phyloP scores from a whole-genome alignment of 2,113 vertebrate species.

The Solea senegalensis region DNA sequence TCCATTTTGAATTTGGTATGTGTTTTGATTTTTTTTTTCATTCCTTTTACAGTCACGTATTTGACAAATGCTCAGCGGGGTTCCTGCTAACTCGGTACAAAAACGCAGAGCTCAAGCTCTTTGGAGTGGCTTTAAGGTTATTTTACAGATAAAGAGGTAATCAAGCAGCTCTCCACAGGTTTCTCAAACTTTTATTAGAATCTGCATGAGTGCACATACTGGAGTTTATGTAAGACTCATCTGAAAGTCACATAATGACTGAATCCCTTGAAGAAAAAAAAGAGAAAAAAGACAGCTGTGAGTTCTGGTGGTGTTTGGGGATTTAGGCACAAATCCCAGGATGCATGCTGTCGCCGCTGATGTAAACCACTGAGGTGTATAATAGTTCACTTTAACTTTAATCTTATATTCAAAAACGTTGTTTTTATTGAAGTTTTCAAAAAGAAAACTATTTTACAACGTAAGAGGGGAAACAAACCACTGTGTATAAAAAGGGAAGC shows the following conservation, averaged over 20 bases:
- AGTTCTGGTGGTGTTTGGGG: slow-evolving; percentile 37
- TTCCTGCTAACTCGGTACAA: slow-evolving; percentile 1
- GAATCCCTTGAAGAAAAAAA: slow-evolving; percentile 45
- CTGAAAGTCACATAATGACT: slow-evolving; percentile 57
- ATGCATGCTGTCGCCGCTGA: slow-evolving; percentile 9
- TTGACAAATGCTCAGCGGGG: slow-evolving; percentile 32
- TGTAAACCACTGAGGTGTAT: slow-evolving; percentile 25
- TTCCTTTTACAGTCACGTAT: background rate
- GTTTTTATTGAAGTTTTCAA: background rate
- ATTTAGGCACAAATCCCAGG: slow-evolving; percentile 24
- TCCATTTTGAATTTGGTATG: slow-evolving; percentile 24
- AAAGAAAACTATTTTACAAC: too few species aligned
- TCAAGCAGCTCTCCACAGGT: slow-evolving; percentile 8
- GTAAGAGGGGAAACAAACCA: background rate
- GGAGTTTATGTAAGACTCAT: slow-evolving; percentile 40
- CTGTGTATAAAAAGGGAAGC: too few species aligned
- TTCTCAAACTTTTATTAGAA: slow-evolving; percentile 20
- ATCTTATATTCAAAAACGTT: slow-evolving; percentile 24
- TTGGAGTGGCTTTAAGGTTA: slow-evolving; percentile 32
- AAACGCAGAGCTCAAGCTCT: slow-evolving; percentile 12
- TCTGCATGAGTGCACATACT: slow-evolving; percentile 5
- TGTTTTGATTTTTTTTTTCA: background rate
- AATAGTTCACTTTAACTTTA: slow-evolving; percentile 17
- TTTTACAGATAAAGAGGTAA: slow-evolving; percentile 38
- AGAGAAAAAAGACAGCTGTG: slow-evolving; percentile 26